Conservation (phyloP, 1,140 invertebrate species). For the Copidosoma floridanum region DNA sequence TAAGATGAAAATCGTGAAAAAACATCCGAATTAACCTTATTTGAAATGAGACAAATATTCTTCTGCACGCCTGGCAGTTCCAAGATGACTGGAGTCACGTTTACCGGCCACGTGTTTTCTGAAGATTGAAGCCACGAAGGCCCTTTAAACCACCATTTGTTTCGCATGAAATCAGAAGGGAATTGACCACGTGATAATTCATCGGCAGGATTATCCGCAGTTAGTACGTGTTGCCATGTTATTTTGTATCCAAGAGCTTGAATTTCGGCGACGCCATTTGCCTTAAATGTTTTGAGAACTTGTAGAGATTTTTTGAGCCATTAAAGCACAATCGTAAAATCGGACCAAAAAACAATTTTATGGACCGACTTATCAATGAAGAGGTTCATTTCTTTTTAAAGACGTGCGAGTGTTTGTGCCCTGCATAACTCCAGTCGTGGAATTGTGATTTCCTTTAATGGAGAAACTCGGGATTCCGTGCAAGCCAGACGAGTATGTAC, state of each 20-base stretch:
- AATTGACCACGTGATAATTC: conserved; percentile 24
- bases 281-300: conserved; percentile 6
- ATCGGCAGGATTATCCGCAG: conserved; percentile 36
- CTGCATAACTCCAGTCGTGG: conserved; percentile 49
- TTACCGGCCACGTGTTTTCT: not conserved
- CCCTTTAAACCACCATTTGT: not conserved
- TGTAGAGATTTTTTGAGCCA: conserved; percentile 24
- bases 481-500: not conserved
- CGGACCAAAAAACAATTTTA: conserved; percentile 13
- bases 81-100: no score
- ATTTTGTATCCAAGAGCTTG: conserved; percentile 4
- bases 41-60: not conserved
- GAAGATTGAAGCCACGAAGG: not conserved
- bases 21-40: not conserved
- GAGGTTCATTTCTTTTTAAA: not conserved
- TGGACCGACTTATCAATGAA: not conserved
- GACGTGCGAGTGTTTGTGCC: conserved; percentile 35
- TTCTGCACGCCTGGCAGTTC: not conserved
- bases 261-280: conserved; percentile 36
- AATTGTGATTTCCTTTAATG: not conserved
- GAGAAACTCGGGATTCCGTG: conserved; percentile 11
- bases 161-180: not conserved
- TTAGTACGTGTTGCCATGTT: conserved; percentile 35
- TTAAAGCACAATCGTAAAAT: conserved; percentile 1
- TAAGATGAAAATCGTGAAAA: not conserved